Evolutionary conservation across 2,888 invertebrate species (phyloP).

Genomic region (Tridacna gigas): DNA sequence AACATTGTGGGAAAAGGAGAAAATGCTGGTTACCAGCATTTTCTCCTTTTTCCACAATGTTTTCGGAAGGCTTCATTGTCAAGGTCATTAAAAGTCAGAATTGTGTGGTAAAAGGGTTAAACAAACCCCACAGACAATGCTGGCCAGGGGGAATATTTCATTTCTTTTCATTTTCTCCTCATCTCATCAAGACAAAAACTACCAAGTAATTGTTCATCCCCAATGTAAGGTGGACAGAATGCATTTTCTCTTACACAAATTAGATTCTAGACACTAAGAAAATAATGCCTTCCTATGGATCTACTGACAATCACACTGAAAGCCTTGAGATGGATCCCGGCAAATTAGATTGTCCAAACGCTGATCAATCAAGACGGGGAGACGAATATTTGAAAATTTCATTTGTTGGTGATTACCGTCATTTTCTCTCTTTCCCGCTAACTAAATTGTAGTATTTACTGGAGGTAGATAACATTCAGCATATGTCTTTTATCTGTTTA

Average conservation of each 20-base stretch:
- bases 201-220: conserved; percentile 12
- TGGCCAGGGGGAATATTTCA: too few relatives aligned
- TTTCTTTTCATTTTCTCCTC: too few relatives aligned
- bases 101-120: too few relatives aligned
- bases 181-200: conserved; percentile 10
- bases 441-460: conserved; percentile 18
- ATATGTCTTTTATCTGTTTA: conserved; percentile 8
- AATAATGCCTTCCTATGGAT: conserved; percentile 29
- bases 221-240: conserved; percentile 17
- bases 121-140: too few relatives aligned
- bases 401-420: conserved; percentile 10
- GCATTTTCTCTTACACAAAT: conserved; percentile 31
- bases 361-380: conserved; percentile 15
- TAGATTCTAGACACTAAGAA: conserved; percentile 31
- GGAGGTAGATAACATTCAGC: not conserved
- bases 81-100: too few relatives aligned
- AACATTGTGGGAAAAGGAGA: too few relatives aligned
- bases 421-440: conserved; percentile 13
- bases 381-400: conserved; percentile 17
- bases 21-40: too few relatives aligned
- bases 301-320: conserved; percentile 28
- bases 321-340: conserved; percentile 11
- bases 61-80: too few relatives aligned
- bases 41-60: too few relatives aligned
- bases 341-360: conserved; percentile 29